Conservation (phyloP, 2,113 vertebrate genomes). For the Microtus richardsoni region DNA sequence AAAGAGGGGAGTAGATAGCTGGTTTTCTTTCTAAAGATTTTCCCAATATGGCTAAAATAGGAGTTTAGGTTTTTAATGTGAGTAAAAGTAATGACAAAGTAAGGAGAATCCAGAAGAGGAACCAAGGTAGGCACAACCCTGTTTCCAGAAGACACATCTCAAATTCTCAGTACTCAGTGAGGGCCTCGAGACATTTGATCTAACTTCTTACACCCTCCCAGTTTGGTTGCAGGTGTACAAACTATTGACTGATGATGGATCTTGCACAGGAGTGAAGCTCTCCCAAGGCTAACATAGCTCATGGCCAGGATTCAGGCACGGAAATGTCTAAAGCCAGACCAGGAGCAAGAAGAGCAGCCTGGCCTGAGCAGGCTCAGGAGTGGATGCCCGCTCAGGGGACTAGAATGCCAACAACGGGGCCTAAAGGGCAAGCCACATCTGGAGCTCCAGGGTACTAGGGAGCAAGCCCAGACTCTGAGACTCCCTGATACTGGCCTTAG, state of each 20-base stretch:
- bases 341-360: neutral
- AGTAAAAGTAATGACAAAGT: neutral
- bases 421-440: rapidly evolving
- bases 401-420: too few relatives aligned
- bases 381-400: rapidly evolving
- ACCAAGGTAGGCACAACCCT: neutral
- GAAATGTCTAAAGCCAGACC: neutral
- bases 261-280: neutral
- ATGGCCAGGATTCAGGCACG: neutral
- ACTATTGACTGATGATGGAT: neutral
- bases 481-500: rapidly evolving
- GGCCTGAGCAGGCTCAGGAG: neutral
- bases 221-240: neutral
- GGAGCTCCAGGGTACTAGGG: neutral
- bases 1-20: neutral
- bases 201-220: neutral
- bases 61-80: neutral
- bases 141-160: rapidly evolving
- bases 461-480: neutral
- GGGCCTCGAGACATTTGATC: too few relatives aligned
- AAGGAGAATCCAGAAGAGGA: neutral
- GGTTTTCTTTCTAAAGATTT: neutral
- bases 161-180: neutral
- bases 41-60: neutral
- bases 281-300: neutral